These are phyloP conservation scores for Hydrozoanthus tunicans DNA, from an alignment of 64 coral and sea anemone genomes.

Conservation along the genomic window DNA sequence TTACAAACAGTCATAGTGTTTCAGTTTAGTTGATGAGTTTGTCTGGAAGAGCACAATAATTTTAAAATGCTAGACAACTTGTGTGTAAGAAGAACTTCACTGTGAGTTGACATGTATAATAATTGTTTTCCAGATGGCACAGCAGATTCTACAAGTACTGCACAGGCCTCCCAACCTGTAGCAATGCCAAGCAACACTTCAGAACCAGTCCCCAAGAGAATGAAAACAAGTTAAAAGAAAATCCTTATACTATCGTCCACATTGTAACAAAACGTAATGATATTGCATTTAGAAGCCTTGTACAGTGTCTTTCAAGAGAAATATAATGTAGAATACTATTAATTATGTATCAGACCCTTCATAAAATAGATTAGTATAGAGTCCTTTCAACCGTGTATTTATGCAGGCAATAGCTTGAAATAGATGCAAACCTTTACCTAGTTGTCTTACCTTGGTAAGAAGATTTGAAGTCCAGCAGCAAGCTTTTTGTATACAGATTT, in stretches of 20 bases:
- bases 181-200: not conserved
- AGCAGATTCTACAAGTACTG: not conserved
- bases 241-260: not conserved
- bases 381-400: not conserved
- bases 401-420: not conserved
- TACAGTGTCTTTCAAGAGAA: not conserved
- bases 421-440: not conserved
- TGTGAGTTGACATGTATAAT: not conserved
- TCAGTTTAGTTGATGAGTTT: too few species aligned
- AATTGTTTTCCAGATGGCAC: constrained; percentile 37
- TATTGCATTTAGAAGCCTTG: not conserved
- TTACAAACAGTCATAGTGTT: not conserved
- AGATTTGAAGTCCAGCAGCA: not conserved
- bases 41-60: not conserved
- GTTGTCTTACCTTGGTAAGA: not conserved
- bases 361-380: too few species aligned
- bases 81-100: too few species aligned
- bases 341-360: too few species aligned
- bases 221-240: constrained; percentile 39
- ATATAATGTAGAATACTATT: too few species aligned
- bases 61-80: not conserved
- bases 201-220: constrained; percentile 43
- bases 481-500: too few species aligned
- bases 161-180: constrained; percentile 20
- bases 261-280: not conserved